These are phyloP conservation scores for Scaptomyza caliginosa DNA, from an alignment of 2,888 invertebrate genomes.

Conservation along the genomic window DNA sequence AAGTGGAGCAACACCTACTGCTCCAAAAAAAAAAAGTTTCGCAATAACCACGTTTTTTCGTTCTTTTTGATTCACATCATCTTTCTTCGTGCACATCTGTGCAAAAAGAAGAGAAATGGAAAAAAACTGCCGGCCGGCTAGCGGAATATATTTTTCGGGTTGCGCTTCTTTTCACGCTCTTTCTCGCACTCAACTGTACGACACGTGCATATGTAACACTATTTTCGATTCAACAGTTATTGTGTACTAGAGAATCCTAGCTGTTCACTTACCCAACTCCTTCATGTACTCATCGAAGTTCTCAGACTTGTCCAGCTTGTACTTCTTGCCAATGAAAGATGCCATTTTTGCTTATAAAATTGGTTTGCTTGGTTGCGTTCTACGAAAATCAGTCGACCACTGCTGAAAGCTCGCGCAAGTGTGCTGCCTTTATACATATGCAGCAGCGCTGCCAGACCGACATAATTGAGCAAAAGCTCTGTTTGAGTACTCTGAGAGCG, in stretches of 20 bases:
- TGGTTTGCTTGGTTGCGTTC: constrained; percentile 20
- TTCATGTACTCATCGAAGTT: constrained; percentile 97
- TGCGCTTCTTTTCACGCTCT: constrained; percentile 31
- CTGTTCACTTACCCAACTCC: constrained; percentile 88
- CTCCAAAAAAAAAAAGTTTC: not conserved
- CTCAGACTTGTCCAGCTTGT: constrained; percentile 90
- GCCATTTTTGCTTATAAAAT: constrained; percentile 71
- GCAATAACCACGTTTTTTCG: constrained; percentile 57
- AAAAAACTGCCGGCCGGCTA: constrained; percentile 68
- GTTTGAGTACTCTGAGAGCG: not conserved
- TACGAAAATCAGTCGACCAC: constrained; percentile 33
- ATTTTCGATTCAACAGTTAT: not conserved
- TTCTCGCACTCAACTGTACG: constrained; percentile 6
- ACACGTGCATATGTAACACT: constrained; percentile 13
- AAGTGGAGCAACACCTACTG: constrained; percentile 7
- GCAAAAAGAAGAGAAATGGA: not conserved
- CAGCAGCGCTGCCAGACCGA: constrained; percentile 32
- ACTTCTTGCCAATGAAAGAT: constrained; percentile 88
- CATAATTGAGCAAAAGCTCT: constrained; percentile 31
- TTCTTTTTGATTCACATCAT: constrained; percentile 38
- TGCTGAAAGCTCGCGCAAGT: constrained; percentile 45
- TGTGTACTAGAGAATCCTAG: constrained; percentile 12
- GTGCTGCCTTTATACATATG: constrained; percentile 41
- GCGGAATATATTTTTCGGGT: constrained; percentile 23
- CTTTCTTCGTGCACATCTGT: constrained; percentile 38